These are phyloP conservation scores for Luperina testacea DNA, from an alignment of 2,888 invertebrate species.

Conservation along the genomic window DNA sequence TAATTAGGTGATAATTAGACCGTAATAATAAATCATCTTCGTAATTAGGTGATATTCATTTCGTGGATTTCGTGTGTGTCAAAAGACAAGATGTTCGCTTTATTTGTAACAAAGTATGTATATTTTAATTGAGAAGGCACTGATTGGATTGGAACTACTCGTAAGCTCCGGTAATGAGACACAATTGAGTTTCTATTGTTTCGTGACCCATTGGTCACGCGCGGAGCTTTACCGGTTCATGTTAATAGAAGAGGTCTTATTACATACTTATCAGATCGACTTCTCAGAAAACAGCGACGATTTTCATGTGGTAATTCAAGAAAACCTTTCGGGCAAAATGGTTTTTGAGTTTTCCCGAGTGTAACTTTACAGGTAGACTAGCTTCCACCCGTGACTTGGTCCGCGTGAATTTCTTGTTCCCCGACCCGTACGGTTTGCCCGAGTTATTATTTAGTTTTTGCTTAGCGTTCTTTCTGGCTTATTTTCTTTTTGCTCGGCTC, in stretches of 20 bases:
- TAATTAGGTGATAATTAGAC: slow-evolving; percentile 28
- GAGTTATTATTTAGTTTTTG: too few species aligned
- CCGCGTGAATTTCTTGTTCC: too few species aligned
- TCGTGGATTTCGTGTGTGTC: slow-evolving; percentile 1
- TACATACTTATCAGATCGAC: background rate
- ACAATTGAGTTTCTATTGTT: too few species aligned
- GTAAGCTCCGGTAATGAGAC: too few species aligned
- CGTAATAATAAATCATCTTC: slow-evolving; percentile 13
- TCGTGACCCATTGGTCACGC: too few species aligned
- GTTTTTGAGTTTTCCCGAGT: background rate
- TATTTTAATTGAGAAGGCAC: background rate
- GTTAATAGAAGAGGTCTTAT: background rate
- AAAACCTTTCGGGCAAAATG: background rate
- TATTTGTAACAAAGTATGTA: background rate
- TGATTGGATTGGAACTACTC: too few species aligned
- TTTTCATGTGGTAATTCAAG: background rate
- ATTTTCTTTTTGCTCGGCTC: too few species aligned
- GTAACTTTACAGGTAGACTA: background rate
- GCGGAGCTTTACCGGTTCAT: too few species aligned
- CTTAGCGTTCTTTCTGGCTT: too few species aligned
- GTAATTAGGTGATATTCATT: slow-evolving; percentile 22
- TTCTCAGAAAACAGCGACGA: background rate
- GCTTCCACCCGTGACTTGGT: too few species aligned
- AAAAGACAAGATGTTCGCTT: background rate
- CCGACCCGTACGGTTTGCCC: too few species aligned